phyloP scores from a whole-genome alignment of 2,888 invertebrate genomes.

The Mechanitis messenoides region DNA sequence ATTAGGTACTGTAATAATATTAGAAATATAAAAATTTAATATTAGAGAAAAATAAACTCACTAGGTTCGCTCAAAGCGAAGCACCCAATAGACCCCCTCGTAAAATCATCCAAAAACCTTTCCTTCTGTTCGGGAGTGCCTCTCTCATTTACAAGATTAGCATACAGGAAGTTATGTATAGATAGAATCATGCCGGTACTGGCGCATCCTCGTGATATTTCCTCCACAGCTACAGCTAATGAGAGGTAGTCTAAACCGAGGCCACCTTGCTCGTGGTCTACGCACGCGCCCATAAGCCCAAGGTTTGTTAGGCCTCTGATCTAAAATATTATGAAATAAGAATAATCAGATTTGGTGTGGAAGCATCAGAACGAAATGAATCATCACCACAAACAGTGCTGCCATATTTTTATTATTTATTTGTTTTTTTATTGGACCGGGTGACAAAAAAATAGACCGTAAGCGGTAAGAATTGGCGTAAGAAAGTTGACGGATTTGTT shows the following conservation, averaged over 20 bases:
- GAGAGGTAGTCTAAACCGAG: constrained; percentile 82
- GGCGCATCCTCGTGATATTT: constrained; percentile 86
- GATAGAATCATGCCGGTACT: constrained; percentile 85
- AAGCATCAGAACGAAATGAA: no score
- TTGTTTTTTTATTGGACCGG: no score
- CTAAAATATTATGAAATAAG: constrained; percentile 47
- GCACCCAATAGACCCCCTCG: constrained; percentile 82
- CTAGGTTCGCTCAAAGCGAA: constrained; percentile 89
- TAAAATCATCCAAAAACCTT: constrained; percentile 77
- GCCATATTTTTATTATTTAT: no score
- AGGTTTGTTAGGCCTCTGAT: constrained; percentile 81
- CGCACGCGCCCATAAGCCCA: constrained; percentile 82
- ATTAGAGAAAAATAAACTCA: constrained; percentile 36
- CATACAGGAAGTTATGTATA: constrained; percentile 87
- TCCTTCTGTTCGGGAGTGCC: constrained; percentile 82
- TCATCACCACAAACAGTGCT: no score
- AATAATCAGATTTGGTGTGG: no score
- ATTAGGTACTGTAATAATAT: no score
- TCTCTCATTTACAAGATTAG: constrained; percentile 80
- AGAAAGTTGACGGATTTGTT: no score
- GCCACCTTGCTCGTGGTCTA: constrained; percentile 81
- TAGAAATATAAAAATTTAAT: no score
- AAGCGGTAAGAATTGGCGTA: no score
- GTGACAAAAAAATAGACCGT: no score
- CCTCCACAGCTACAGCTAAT: constrained; percentile 85